Evolutionary conservation across 2,113 vertebrate genomes (phyloP), one percentile per base, ranked within the genome.

Genomic region (Osmerus eperlanus): DNA sequence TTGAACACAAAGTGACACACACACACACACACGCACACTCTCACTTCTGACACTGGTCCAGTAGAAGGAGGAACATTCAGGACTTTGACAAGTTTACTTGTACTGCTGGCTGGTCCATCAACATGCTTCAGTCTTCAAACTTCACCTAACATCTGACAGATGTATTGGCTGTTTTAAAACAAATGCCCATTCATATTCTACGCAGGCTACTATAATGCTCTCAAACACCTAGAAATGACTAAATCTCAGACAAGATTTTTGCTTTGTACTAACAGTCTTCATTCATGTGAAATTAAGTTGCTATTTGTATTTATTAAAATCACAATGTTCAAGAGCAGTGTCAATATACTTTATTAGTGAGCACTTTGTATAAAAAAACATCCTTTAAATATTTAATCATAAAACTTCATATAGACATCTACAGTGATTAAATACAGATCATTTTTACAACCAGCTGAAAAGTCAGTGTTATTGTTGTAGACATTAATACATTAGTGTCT

Each of bases 391-490:
- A 56, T n/a, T 56, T 56, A 6, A n/a, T 56, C 16, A n/a, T 56
- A 56, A n/a, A 56, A 56, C 14, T 56, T 47, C 41, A 56, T 15
- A 56, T 18, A 56, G 18, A 18, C 16, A 18, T 56, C 54, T 56
- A 56, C 14, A 56, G n/a, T n/a, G 54, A 18, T n/a, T 56, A 56
- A 56, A 56, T 56, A 56, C 14, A 56, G 54, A n/a, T 56, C 54
- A n/a, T 56, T 56, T 56, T 56, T 56, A 56, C 54, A 56, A 56
- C 54, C 54, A 56, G 14, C n/a, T 56, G 54, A 56, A 56, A 56
- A 56, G 54, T 56, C 54, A 56, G 54, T n/a, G n/a, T 18, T 15
- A 56, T 56, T 56, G n/a, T 56, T 56, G n/a, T n/a, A n/a, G 16
- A 56, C 54, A 56, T 18, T 56, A 56, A 18, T 56, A 56, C 54